Evolutionary conservation across 2,888 invertebrate genomes (phyloP), one percentile per base, ranked within the genome.

Genomic region (Leucania comma): DNA sequence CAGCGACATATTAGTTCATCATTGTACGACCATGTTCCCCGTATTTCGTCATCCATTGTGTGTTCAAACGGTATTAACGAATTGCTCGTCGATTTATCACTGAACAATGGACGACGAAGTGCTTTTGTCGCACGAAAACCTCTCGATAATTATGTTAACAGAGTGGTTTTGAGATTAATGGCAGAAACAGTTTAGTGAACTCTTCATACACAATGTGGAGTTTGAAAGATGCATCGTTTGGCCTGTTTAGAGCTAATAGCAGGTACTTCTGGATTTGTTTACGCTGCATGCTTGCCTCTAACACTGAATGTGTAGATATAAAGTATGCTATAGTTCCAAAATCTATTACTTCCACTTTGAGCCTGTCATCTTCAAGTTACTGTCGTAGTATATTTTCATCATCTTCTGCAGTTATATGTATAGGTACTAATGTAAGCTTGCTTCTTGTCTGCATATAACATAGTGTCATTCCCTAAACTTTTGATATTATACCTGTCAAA

Each of bases 31-130:
- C 61, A 80, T 74, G 76, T 57, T 63, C 57, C 20, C 62, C 66
- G 68, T 26, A 75, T 87, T 87, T 83, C 83, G 78, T 79, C 85
- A 86, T 82, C 84, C 80, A 85, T 88, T 88, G 87, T 88, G 42
- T 78, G 73, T 26, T 81, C 72, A 84, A 64, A 81, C 79, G 71
- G 81, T 83, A 81, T 84, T 88, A 88, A 89, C 86, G 88, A 88
- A 87, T 87, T 84, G 85, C 83, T 74, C 79, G 82, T 81, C 88
- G 78, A 87, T 88, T 83, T 82, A 87, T 87, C 87, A 87, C 79
- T 69, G 75, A 75, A 84, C 84, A 84, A 84, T 84, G 58, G 76
- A 79, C 67, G 69, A 53, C 57, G 66, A 72, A 72, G 42, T 26
- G 68, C 78, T 77, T 84, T 86, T 84, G 84, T 85, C 84, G 66